These are phyloP conservation scores for Gyps fulvus DNA, from an alignment of 2,113 vertebrate species.

Conservation along the genomic window DNA sequence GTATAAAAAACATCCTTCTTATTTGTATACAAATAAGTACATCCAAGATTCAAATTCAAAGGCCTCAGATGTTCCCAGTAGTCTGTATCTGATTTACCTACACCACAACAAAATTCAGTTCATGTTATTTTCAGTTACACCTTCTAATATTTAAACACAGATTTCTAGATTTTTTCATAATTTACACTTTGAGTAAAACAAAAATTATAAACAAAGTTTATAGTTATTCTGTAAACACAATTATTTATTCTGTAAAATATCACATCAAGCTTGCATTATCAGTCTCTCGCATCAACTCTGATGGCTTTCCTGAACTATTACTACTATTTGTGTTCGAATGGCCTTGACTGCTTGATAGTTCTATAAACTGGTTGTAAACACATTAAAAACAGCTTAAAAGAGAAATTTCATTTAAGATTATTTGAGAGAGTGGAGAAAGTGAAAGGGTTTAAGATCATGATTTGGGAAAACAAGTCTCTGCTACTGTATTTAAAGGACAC, in stretches of 20 bases:
- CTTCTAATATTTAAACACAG: neutral
- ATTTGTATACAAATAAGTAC: neutral
- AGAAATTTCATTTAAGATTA: neutral
- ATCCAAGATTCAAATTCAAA: neutral
- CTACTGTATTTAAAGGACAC: neutral
- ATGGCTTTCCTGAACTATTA: neutral
- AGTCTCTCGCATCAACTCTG: neutral
- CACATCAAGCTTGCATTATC: neutral
- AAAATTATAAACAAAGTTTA: neutral
- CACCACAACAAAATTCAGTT: neutral
- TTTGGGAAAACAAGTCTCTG: neutral
- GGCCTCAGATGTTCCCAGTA: neutral
- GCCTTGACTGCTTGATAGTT: neutral
- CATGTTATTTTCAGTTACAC: neutral
- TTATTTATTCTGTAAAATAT: neutral
- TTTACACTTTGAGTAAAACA: neutral
- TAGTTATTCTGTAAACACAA: neutral
- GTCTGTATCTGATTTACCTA: neutral
- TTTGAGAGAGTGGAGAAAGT: neutral
- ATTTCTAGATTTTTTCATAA: neutral
- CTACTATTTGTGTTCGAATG: neutral
- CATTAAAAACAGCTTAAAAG: neutral
- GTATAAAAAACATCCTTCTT: neutral
- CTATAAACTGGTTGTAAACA: neutral
- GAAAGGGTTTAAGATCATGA: neutral